A percentile compares a stretch with the other conserved stretches of the same genome.
Evolutionary conservation across 2,888 invertebrate species (phyloP).

Genomic region (Caenorhabditis zanzibari): DNA sequence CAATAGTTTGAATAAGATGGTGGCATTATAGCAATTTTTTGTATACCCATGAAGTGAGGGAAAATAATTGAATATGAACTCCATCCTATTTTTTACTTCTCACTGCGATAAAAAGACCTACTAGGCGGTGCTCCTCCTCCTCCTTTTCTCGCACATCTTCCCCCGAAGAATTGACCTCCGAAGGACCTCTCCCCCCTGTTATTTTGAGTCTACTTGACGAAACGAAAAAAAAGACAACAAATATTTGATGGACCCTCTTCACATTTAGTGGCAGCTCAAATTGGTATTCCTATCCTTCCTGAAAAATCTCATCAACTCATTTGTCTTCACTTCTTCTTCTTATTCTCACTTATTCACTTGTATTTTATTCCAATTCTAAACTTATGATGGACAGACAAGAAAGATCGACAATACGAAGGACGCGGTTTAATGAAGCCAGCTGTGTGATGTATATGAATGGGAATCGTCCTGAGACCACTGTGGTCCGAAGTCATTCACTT

Average conservation of each 20-base stretch:
- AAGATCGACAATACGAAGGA: constrained; percentile 49
- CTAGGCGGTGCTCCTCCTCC: background rate
- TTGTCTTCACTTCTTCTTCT: constrained; percentile 17
- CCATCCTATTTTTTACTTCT: background rate
- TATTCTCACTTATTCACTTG: constrained; percentile 7
- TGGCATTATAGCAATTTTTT: constrained; percentile 23
- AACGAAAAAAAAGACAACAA: constrained; percentile 39
- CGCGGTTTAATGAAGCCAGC: constrained; percentile 63
- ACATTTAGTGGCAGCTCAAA: constrained; percentile 33
- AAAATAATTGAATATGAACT: constrained; percentile 51
- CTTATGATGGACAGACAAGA: constrained; percentile 42
- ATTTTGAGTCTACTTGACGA: constrained; percentile 49
- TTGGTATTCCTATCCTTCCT: constrained; percentile 30
- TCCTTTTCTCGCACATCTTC: constrained; percentile 5
- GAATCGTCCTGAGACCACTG: constrained; percentile 46
- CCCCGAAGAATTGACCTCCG: constrained; percentile 33
- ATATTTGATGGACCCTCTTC: constrained; percentile 56
- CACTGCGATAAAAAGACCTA: constrained; percentile 3
- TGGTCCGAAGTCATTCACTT: constrained; percentile 51
- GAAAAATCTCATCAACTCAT: background rate
- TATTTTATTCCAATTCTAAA: background rate
- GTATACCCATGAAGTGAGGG: constrained; percentile 27
- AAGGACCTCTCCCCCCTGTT: constrained; percentile 37
- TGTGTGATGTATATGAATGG: constrained; percentile 69
- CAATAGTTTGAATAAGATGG: constrained; percentile 21